Evolutionary conservation across 2,797 vertebrate species (phyloP), one percentile per base, ranked within the genome.

Genomic region (Gallinago stenura): DNA sequence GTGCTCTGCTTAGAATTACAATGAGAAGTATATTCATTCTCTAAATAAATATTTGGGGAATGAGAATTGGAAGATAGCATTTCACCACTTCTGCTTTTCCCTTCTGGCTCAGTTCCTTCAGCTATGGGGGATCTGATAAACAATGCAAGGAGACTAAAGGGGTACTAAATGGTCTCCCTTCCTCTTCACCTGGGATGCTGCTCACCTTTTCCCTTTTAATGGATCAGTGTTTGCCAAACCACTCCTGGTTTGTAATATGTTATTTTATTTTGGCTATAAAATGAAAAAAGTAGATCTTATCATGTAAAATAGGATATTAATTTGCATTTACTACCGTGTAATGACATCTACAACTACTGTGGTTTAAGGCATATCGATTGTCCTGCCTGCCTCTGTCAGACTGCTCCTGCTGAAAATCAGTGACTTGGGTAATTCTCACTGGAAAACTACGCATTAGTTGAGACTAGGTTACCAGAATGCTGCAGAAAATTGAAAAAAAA

Each of bases 351-450:
- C 15, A 4, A 12, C 61, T 72, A 8, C 9, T 24, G n/a, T 54
- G n/a, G n/a, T 45, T 85, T 79, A 73, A 94, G 58, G 21, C 4
- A 46, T 58, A 81, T 33, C 89, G 71, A 81, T 68, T 83, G n/a
- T 28, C 37, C 16, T 50, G 58, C 14, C 54, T 37, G 8, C 25
- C 25, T 66, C 45, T 53, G 25, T 37, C n/a, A 80, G 43, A 35
- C 15, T 69, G 24, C 41, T 69, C 7, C 43, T 31, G 2, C 64
- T 85, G 60, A 37, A 83, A 92, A 84, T n/a, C 41, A 84, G 51
- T 41, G 54, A 41, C 41, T 78, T 5, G 8, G 17, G 14, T 70
- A 82, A 79, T 68, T 28, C 51, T 80, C 41, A 20, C 45, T 48
- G 31, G 48, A 37, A 88, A 94, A 84, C 15, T n/a, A 18, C 58